Conservation (phyloP, 2,113 vertebrate species). For the Microcebus ravelobensis region DNA sequence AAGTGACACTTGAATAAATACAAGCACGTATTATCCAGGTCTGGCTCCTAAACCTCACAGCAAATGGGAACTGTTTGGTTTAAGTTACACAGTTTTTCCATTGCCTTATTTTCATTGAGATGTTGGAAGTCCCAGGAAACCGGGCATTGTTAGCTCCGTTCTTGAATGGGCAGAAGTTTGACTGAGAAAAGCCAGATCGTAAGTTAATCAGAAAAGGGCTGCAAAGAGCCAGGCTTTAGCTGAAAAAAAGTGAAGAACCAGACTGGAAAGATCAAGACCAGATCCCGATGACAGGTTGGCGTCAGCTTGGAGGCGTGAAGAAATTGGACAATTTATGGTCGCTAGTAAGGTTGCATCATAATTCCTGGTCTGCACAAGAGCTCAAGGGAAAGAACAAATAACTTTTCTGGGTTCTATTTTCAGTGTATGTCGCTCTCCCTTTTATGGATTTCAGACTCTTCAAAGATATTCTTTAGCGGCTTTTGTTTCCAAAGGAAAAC, state of each 20-base stretch:
- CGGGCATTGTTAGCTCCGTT: conserved; percentile 38
- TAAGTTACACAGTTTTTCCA: conserved; percentile 47
- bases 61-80: background rate
- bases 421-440: conserved; percentile 28
- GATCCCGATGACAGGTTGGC: conserved; percentile 74
- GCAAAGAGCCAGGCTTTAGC: conserved; percentile 45
- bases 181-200: conserved; percentile 68
- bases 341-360: conserved; percentile 47
- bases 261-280: conserved; percentile 73
- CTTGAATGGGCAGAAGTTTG: conserved; percentile 64
- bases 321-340: conserved; percentile 74
- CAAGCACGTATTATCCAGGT: background rate
- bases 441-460: conserved; percentile 50
- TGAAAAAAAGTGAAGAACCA: conserved; percentile 66
- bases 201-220: conserved; percentile 64
- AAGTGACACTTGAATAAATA: background rate
- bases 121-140: conserved; percentile 62
- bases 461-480: background rate
- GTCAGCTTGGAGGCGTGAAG: conserved; percentile 70
- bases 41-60: background rate
- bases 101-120: conserved; percentile 44
- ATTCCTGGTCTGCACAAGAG: conserved; percentile 52
- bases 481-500: conserved; percentile 52
- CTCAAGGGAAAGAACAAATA: conserved; percentile 61
- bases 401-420: conserved; percentile 62